Conservation (phyloP, 1,140 invertebrate species). For the Formica exsecta region DNA sequence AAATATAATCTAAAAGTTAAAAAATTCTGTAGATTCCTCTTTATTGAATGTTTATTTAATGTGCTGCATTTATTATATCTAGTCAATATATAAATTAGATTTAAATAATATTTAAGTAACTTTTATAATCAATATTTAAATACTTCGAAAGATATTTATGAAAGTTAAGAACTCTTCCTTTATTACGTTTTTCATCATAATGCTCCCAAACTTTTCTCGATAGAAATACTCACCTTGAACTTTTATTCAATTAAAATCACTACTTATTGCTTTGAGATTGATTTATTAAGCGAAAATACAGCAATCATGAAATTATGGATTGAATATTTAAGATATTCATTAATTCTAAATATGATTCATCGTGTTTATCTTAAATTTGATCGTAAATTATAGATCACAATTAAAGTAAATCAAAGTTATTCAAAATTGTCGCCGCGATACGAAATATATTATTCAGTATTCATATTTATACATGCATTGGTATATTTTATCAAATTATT, state of each 20-base stretch:
- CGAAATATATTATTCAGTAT: not conserved
- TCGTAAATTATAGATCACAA: not conserved
- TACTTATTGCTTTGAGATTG: conserved; percentile 17
- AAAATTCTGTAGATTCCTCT: not conserved
- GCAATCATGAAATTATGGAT: not conserved
- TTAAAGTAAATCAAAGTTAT: not conserved
- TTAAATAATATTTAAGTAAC: conserved; percentile 8
- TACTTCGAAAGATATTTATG: not conserved
- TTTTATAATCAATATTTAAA: not conserved
- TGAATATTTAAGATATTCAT: conserved; percentile 33
- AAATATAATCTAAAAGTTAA: not conserved
- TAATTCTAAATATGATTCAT: conserved; percentile 9
- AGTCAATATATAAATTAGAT: not conserved
- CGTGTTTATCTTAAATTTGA: not conserved
- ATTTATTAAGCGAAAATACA: conserved; percentile 35
- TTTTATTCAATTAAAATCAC: conserved; percentile 24
- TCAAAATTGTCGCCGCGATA: not conserved
- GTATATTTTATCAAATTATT: not conserved
- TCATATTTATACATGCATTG: not conserved
- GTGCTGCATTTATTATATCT: not conserved
- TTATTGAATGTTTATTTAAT: not conserved
- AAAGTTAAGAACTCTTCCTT: not conserved
- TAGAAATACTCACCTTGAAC: conserved; percentile 13
- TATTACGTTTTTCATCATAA: conserved; percentile 17
- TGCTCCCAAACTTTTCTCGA: conserved; percentile 32